Base-by-base conservation (phyloP, 2,797 vertebrate species). In the Cryptoprocta ferox region DNA sequence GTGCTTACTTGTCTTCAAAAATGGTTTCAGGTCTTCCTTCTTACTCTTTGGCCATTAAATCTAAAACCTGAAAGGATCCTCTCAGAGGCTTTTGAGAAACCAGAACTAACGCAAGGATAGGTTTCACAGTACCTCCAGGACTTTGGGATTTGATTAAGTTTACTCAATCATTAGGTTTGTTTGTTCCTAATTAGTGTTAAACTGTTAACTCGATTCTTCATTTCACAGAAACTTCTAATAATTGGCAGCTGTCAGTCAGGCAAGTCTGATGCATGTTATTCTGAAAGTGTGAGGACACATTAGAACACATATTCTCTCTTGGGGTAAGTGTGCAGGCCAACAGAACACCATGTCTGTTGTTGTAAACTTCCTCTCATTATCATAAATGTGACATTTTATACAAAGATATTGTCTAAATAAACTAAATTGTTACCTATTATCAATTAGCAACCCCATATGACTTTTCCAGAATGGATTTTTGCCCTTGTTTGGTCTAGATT, bases 221-320 rank as follows among this genome's bases (percentile, higher is more conserved):
- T 92, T 93, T 96, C 71, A 94, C 68, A 89, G 63, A 65, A 93
- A 95, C 68, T 89, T 93, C 71, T 89, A 32, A 59, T 88, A 95
- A 96, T 59, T 95, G 88, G 50, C 94, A 98, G 63, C 63, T 89
- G 50, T 78, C 88, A 53, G 2, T 88, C 39, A 89, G 65, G n/a
- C 61, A 90, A 26, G 26, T 91, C 75, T 82, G 56, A 89, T 78
- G 93, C 42, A 66, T 45, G 56, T 87, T 90, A 45, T 59, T 80
- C 35, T 70, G 32, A 63, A 94, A 93, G 76, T 71, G 37, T 76
- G 61, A 93, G 59, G 71, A 85, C 35, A 80, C 24, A 78, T 87
- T 91, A 71, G 95, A 95, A 93, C 56, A 59, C 4, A 11, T 30
- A 9, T 73, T 68, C 42, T 89, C 75, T 78, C 66, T 87, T 82